Base-by-base conservation (phyloP, 2,113 vertebrate species). In the Elanoides forficatus region DNA sequence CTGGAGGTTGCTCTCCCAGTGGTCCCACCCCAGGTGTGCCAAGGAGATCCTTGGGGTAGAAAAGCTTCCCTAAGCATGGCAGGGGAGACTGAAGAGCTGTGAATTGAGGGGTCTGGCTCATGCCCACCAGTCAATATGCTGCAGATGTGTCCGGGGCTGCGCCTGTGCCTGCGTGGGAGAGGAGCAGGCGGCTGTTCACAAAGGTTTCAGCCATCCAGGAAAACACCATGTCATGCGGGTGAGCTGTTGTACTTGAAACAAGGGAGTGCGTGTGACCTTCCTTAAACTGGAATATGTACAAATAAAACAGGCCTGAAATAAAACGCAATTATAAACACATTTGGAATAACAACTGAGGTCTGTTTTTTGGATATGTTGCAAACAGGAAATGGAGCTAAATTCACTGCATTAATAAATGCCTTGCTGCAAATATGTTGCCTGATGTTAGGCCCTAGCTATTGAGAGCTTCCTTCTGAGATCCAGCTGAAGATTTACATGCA, bases 361-460 rank as follows among this genome's bases (percentile, higher is more conserved):
- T 90, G 89, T 65, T 71, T 75, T 60, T 56, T 90, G 93, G 94
- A 80, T 67, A 18, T 0, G 0, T 72, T 93, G 84, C 81, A 59
- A 88, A 75, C 81, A 94, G 94, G 96, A 97, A 97, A 83, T 53
- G 40, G 91, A 80, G 74, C 66, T 91, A 73, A 91, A 91, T 80
- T 91, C 9, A 21, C 42, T 91, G 84, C 32, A 14, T 89, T 89
- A 81, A 32, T 95, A 78, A 84, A 84, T 58, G 79, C 34, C 81
- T 85, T 68, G 32, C 86, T 95, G 78, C 58, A 82, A 80, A 58
- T 56, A 62, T 2, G 18, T 70, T 80, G 56, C 34, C 30, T 95
- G 83, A 47, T 75, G 32, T 59, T 90, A 40, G 62, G 17, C 45
- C 38, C 42, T 25, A 66, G 66, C 45, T 93, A 17, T 56, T 43